A percentile compares a stretch with the other conserved stretches of the same genome.
Conservation (phyloP, 2,797 vertebrate species). For the Galagoides demidoff region DNA sequence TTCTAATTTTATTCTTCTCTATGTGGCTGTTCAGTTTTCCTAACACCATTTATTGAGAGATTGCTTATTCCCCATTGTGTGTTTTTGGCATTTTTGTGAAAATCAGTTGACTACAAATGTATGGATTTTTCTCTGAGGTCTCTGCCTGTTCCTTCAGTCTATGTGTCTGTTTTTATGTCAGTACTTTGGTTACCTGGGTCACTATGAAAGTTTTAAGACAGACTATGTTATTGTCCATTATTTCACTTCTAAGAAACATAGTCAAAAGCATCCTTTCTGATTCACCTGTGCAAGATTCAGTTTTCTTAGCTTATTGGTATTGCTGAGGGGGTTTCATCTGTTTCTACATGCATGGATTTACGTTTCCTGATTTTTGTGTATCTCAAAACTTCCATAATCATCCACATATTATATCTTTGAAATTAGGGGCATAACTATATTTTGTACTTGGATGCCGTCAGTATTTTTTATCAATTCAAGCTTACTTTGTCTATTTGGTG, state of each 20-base stretch:
- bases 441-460: background rate
- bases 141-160: background rate
- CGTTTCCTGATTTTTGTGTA: too few species aligned
- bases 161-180: background rate
- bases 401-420: background rate
- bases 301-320: too few species aligned
- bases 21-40: background rate
- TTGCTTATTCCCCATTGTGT: background rate
- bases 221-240: too few species aligned
- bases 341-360: too few species aligned
- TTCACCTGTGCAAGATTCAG: too few species aligned
- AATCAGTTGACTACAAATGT: background rate
- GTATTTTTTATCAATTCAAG: too few species aligned
- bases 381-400: too few species aligned
- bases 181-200: background rate
- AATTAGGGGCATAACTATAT: background rate
- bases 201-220: too few species aligned
- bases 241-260: too few species aligned
- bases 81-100: background rate
- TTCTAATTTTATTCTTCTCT: background rate
- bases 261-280: too few species aligned
- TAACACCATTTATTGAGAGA: background rate
- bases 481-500: background rate
- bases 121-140: background rate
- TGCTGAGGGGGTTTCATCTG: too few species aligned